phyloP scores from a whole-genome alignment of 2,888 invertebrate genomes.

The Pseudolycoriella hygida region DNA sequence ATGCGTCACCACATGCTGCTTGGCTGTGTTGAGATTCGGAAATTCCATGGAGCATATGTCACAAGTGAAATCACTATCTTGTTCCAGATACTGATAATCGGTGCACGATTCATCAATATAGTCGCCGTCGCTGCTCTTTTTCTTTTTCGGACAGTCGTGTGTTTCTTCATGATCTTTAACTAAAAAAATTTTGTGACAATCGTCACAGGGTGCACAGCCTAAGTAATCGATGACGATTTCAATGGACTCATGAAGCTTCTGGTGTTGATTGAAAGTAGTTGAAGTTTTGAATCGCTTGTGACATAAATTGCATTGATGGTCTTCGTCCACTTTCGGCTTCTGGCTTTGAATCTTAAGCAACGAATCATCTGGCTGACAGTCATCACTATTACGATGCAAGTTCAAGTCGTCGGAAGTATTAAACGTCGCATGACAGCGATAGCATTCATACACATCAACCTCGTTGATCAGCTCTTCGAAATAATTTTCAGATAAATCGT shows the following conservation, averaged over 20 bases:
- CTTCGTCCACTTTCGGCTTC: too few species aligned
- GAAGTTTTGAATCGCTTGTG: slow-evolving; percentile 6
- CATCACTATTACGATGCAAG: too few species aligned
- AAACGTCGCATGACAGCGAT: background rate
- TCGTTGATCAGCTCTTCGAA: background rate
- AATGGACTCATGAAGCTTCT: slow-evolving; percentile 8
- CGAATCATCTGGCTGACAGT: too few species aligned
- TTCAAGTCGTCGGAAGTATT: too few species aligned
- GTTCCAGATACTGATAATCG: slow-evolving; percentile 11
- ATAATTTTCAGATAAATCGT: background rate
- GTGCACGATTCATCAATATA: slow-evolving; percentile 7
- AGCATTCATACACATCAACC: slow-evolving; percentile 2
- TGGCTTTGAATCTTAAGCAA: too few species aligned
- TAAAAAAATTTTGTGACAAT: slow-evolving; percentile 7
- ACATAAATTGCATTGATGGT: slow-evolving; percentile 4
- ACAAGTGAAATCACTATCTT: slow-evolving; percentile 6
- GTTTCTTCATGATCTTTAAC: background rate
- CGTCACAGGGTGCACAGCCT: slow-evolving; percentile 6
- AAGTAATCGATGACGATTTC: slow-evolving; percentile 5
- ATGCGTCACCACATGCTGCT: slow-evolving; percentile 9
- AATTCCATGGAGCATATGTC: slow-evolving; percentile 7
- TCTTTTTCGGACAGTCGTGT: background rate
- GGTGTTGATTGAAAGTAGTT: slow-evolving; percentile 8
- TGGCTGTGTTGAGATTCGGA: slow-evolving; percentile 6
- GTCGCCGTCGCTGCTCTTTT: background rate